These are phyloP conservation scores for Hyles euphorbiae DNA, from an alignment of 1,140 invertebrate species.

Conservation along the genomic window DNA sequence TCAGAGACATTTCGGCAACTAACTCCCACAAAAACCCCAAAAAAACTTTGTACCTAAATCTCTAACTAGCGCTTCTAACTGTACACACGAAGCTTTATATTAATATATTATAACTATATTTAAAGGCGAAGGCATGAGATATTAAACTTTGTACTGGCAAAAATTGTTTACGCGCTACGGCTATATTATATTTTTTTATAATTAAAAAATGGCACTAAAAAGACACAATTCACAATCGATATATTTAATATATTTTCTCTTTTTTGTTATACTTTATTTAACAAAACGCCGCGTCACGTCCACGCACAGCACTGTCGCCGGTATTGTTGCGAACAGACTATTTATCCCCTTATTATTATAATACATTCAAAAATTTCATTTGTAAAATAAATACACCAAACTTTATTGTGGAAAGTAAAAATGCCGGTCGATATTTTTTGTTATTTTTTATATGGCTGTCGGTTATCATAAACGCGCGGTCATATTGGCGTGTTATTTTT, in stretches of 20 bases:
- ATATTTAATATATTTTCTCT: constrained; percentile 15
- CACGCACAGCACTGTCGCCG: constrained; percentile 13
- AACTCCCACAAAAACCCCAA: constrained; percentile 31
- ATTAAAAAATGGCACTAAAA: constrained; percentile 69
- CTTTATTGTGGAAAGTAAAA: constrained; percentile 18
- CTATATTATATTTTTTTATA: constrained; percentile 41
- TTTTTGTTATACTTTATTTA: constrained; percentile 6
- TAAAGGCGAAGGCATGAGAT: constrained; percentile 66
- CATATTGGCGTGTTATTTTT: constrained; percentile 52
- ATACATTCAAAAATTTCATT: constrained; percentile 10
- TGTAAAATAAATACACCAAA: constrained; percentile 60
- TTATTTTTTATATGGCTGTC: constrained; percentile 25
- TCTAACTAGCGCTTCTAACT: constrained; percentile 10
- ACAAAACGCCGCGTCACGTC: constrained; percentile 36
- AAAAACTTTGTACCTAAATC: constrained; percentile 29
- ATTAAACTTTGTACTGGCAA: constrained; percentile 69
- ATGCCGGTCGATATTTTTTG: no score
- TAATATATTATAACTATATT: constrained; percentile 28
- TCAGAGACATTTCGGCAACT: constrained; percentile 55
- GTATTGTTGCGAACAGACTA: constrained; percentile 1
- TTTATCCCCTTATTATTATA: constrained; percentile 8
- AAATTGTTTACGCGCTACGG: constrained; percentile 34
- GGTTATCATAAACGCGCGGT: constrained; percentile 55
- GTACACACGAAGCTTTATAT: no score
- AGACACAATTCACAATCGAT: constrained; percentile 59